Evolutionary conservation across 2,113 vertebrate species (phyloP).

Genomic region (Notechis scutatus): DNA sequence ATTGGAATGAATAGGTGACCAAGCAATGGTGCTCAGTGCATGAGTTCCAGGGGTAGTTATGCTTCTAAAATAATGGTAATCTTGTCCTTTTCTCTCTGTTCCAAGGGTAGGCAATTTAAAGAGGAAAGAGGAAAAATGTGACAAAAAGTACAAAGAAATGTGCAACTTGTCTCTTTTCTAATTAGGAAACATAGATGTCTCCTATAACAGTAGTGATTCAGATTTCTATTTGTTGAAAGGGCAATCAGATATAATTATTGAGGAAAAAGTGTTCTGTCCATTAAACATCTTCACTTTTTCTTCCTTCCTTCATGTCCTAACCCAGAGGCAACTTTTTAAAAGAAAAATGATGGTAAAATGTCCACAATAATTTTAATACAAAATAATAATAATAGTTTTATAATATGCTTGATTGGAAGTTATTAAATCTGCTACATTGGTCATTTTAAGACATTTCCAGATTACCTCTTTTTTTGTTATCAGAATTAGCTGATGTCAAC

Average conservation of each 20-base stretch:
- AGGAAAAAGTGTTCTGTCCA: not conserved
- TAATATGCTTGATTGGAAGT: slow-evolving; percentile 4
- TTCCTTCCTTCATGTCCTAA: not conserved
- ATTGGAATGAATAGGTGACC: not conserved
- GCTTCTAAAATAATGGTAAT: slow-evolving; percentile 5
- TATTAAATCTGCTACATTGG: not conserved
- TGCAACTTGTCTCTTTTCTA: slow-evolving; percentile 20
- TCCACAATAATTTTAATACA: not conserved
- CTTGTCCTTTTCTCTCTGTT: not conserved
- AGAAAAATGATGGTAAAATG: not conserved
- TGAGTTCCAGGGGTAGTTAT: not conserved
- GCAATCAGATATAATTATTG: slow-evolving; percentile 13
- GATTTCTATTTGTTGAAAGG: slow-evolving; percentile 17
- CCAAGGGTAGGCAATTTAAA: not conserved
- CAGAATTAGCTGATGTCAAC: not conserved
- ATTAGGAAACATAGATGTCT: slow-evolving; percentile 8
- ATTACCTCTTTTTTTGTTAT: not conserved
- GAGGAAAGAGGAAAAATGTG: slow-evolving; percentile 9
- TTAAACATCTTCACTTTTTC: not conserved
- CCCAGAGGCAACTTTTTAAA: not conserved
- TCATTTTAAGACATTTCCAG: not conserved
- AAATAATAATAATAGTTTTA: not conserved
- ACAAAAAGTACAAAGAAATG: slow-evolving; percentile 19
- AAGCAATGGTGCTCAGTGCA: not conserved
- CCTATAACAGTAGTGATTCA: slow-evolving; percentile 7